Evolutionary conservation across 2,888 invertebrate species (phyloP).

Genomic region (Notocelia uddmanniana): DNA sequence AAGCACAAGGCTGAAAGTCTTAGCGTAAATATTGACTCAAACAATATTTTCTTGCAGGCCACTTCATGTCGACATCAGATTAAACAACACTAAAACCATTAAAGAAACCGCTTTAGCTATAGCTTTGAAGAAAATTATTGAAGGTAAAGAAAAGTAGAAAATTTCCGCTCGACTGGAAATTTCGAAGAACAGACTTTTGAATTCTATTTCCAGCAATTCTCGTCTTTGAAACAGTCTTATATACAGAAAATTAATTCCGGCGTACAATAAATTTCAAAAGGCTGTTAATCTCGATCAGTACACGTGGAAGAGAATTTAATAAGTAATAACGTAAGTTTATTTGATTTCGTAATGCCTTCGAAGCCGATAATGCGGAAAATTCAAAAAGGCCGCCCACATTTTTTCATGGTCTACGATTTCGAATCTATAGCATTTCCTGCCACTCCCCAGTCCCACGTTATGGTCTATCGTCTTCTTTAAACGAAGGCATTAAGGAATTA

Average conservation of each 20-base stretch:
- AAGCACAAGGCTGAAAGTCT: conserved; percentile 70
- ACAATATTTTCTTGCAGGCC: conserved; percentile 78
- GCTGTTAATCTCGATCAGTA: conserved; percentile 9
- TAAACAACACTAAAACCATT: conserved; percentile 74
- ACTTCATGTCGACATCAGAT: conserved; percentile 82
- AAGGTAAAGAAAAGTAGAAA: background rate
- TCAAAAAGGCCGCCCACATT: conserved; percentile 41
- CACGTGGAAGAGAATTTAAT: conserved; percentile 13
- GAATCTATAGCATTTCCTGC: conserved; percentile 42
- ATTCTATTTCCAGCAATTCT: background rate
- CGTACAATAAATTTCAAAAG: background rate
- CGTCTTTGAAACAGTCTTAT: background rate
- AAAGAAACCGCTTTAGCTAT: conserved; percentile 58
- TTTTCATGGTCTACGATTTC: conserved; percentile 45
- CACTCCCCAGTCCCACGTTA: conserved; percentile 35
- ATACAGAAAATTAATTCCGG: background rate
- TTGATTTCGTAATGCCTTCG: conserved; percentile 17
- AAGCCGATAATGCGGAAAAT: conserved; percentile 44
- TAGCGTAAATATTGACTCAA: conserved; percentile 75
- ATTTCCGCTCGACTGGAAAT: background rate
- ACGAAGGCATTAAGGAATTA: conserved; percentile 38
- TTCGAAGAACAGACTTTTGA: background rate
- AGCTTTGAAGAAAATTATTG: conserved; percentile 27
- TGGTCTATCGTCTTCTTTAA: conserved; percentile 44
- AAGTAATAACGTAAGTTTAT: conserved; percentile 1